Base-by-base conservation (phyloP, 2,888 invertebrate genomes). In the Tethea ocularis region DNA sequence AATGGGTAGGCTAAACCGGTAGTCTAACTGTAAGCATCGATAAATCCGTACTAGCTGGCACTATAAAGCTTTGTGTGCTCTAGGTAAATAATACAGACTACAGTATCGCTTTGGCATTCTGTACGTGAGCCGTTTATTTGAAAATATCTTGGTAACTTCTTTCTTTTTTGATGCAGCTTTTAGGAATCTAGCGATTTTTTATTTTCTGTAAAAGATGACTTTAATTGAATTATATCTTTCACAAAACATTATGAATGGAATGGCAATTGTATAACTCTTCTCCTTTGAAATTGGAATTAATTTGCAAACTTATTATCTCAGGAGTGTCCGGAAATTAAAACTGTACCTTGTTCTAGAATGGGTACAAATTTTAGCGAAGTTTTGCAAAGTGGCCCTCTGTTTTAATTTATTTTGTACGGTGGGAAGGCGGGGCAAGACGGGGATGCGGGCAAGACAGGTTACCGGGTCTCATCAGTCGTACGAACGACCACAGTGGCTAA, bases 21-120 rank as follows among this genome's bases (percentile, higher is more conserved):
- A 61, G 41, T 56, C 64, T 74, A 74, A 74, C 73, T 72, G 73
- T 74, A 70, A 62, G 67, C 64, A 55, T 51, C 62, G 67, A 74
- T 72, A 72, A 74, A 69, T 69, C 67, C 67, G 61, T 54, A 33
- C 33, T 20, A 26, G 52, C 24, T 17, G 17, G 29, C 7, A 17
- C 29, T 53, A n/a, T 29, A 17, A 26, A 29, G 17, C 29, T 46
- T 17, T 46, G 46, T 46, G 10, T 46, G 3, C 20, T 46, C 46
- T 46, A 46, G 0, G 46, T 46, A 46, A 46, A 46, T 46, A 46
- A 20, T 20, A 20, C 20, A 17, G 46, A 46, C 46, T 46, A 46
- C 46, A 20, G 46, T 46, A 46, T 46, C 46, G 20, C 46, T 46
- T 46, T 46, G 17, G 10, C 17, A 46, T 46, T 46, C 20, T 2